Conservation (phyloP, 2,888 invertebrate genomes). For the Sialis lutaria region DNA sequence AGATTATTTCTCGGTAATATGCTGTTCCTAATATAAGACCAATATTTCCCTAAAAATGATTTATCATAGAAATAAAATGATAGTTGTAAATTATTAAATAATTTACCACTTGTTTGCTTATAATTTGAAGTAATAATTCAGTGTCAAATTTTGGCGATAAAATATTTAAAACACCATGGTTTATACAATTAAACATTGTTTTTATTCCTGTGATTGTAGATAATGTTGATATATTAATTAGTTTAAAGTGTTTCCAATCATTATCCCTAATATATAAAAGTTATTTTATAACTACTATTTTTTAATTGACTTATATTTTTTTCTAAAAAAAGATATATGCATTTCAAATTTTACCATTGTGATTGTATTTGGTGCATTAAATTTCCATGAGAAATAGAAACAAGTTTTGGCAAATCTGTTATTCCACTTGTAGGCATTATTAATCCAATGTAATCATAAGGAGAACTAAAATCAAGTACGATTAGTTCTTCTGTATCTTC, state of each 20-base stretch:
- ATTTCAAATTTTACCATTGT: neutral
- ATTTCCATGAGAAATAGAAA: conserved; percentile 1
- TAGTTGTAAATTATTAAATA: no score
- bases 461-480: neutral
- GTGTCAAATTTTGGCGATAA: conserved; percentile 2
- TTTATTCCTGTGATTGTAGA: conserved; percentile 4
- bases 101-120: no score
- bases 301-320: neutral
- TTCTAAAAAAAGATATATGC: neutral
- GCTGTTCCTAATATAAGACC: neutral
- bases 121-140: neutral
- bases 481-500: neutral
- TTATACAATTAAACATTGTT: conserved; percentile 1
- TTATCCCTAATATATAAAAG: neutral
- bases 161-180: neutral
- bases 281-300: no score
- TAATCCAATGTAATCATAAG: conserved; percentile 1
- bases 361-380: conserved; percentile 4
- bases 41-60: neutral
- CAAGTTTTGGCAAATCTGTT: neutral
- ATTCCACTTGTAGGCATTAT: conserved; percentile 2
- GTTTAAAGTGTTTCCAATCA: neutral
- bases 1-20: neutral
- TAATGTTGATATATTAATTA: conserved; percentile 1
- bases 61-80: neutral